Evolutionary conservation across 2,888 invertebrate genomes (phyloP).

Genomic region (Muscina levida): DNA sequence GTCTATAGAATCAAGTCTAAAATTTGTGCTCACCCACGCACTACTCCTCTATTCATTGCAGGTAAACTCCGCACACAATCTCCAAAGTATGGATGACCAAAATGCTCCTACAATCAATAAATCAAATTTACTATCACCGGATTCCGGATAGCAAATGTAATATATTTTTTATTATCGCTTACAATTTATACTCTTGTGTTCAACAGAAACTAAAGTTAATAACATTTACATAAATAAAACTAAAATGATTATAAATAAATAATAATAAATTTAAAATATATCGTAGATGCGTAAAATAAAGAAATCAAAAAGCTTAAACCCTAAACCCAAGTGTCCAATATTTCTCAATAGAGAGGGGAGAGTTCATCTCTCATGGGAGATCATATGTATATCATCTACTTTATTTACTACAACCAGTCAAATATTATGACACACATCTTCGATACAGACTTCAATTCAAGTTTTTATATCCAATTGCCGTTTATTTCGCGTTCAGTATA

Average conservation of each 20-base stretch:
- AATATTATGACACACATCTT: too few species aligned
- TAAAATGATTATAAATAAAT: background rate
- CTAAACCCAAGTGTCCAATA: background rate
- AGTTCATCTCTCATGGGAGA: too few species aligned
- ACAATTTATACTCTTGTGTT: conserved; percentile 67
- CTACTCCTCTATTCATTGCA: conserved; percentile 63
- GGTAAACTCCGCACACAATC: conserved; percentile 79
- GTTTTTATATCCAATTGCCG: too few species aligned
- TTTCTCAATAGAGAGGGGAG: background rate
- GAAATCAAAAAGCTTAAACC: background rate
- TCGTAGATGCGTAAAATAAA: conserved; percentile 8
- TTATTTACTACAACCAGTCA: too few species aligned
- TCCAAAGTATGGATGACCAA: conserved; percentile 78
- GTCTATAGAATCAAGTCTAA: background rate
- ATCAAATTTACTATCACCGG: conserved; percentile 78
- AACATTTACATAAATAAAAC: conserved; percentile 56
- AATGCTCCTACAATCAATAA: conserved; percentile 76
- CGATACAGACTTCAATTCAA: too few species aligned
- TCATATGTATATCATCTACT: too few species aligned
- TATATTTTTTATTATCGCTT: conserved; percentile 65
- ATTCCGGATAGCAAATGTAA: conserved; percentile 75
- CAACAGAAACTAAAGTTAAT: conserved; percentile 52
- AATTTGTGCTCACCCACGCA: background rate
- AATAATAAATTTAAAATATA: background rate
- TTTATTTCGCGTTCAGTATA: too few species aligned